These are phyloP conservation scores for Tiliacea citrago DNA, from an alignment of 2,888 invertebrate genomes.

Conservation along the genomic window DNA sequence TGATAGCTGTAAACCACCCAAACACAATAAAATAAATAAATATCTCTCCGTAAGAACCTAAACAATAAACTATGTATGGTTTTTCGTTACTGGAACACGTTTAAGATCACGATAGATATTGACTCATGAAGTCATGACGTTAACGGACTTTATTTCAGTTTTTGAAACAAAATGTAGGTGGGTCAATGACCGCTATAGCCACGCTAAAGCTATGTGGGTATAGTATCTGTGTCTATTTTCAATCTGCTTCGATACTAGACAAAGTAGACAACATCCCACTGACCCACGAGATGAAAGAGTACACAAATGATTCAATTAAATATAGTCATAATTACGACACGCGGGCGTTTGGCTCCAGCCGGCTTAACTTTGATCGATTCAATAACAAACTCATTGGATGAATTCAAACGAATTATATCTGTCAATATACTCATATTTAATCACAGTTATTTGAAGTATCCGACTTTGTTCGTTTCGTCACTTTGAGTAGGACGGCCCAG, in stretches of 20 bases:
- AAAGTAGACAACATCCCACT: not conserved
- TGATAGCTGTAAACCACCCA: too few species aligned
- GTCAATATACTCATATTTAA: slow-evolving; percentile 52
- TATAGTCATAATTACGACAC: slow-evolving; percentile 15
- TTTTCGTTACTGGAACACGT: too few species aligned
- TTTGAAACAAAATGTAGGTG: too few species aligned
- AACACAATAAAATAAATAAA: too few species aligned
- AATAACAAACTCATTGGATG: slow-evolving; percentile 47
- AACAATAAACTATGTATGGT: too few species aligned
- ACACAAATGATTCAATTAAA: slow-evolving; percentile 25
- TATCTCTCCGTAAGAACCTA: too few species aligned
- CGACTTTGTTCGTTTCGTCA: slow-evolving; percentile 50
- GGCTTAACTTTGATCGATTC: slow-evolving; percentile 39
- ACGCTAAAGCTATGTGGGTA: too few species aligned
- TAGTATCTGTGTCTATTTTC: not conserved
- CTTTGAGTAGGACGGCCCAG: slow-evolving; percentile 50
- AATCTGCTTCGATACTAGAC: not conserved
- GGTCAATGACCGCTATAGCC: too few species aligned
- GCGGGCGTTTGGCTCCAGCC: slow-evolving; percentile 29
- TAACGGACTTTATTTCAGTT: too few species aligned
- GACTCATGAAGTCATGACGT: too few species aligned
- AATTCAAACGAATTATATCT: slow-evolving; percentile 45
- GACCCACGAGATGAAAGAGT: slow-evolving; percentile 16
- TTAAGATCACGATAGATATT: too few species aligned
- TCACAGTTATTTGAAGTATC: slow-evolving; percentile 56